Percentiles rank a stretch among this genome's conserved stretches.
Conservation (phyloP, 2,797 vertebrate genomes). For the Megaceryle alcyon region DNA sequence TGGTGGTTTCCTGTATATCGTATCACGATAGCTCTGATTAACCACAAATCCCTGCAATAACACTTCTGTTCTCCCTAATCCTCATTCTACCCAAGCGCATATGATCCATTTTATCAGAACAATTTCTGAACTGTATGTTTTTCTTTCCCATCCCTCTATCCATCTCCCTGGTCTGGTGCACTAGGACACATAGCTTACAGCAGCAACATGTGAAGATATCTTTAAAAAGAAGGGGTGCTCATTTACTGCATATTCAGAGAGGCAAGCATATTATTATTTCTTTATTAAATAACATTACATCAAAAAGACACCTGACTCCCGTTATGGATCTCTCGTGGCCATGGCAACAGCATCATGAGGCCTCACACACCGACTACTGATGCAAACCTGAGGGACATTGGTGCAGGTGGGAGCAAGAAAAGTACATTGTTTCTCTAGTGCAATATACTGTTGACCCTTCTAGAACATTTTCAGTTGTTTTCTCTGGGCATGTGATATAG, state of each 20-base stretch:
- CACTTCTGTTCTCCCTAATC: neutral
- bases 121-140: neutral
- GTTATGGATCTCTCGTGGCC: neutral
- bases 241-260: neutral
- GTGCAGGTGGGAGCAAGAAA: neutral
- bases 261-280: neutral
- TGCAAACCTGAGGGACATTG: neutral
- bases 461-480: slow-evolving; percentile 5
- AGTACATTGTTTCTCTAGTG: neutral
- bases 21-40: neutral
- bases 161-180: neutral
- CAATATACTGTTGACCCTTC: neutral
- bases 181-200: neutral
- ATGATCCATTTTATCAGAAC: neutral
- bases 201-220: neutral
- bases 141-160: neutral
- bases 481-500: neutral
- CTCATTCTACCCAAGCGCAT: neutral
- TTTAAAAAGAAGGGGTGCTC: neutral
- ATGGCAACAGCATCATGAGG: neutral
- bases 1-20: neutral
- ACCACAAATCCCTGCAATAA: slow-evolving; percentile 14
- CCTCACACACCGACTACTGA: neutral
- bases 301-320: neutral
- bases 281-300: neutral